phyloP scores from a whole-genome alignment of 2,888 invertebrate species.

The Nephrotoma guestfalica region DNA sequence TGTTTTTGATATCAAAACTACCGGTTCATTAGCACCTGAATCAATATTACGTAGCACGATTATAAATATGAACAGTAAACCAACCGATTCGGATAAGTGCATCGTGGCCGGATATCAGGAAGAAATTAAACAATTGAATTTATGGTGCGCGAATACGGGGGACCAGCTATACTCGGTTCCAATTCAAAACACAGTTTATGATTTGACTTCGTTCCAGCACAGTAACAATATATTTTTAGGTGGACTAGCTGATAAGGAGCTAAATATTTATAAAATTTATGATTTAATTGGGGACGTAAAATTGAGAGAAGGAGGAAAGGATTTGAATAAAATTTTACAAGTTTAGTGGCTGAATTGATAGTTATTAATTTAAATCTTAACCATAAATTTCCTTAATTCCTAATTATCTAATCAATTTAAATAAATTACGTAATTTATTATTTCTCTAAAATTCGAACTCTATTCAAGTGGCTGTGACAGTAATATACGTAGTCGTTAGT shows the following conservation, averaged over 20 bases:
- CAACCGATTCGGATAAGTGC: constrained; percentile 22
- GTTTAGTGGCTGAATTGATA: too few species aligned
- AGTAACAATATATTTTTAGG: constrained; percentile 41
- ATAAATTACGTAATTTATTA: too few species aligned
- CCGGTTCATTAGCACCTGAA: constrained; percentile 51
- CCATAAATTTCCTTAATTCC: too few species aligned
- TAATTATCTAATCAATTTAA: too few species aligned
- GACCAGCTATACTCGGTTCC: constrained; percentile 40
- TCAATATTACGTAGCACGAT: constrained; percentile 40
- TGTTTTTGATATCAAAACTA: constrained; percentile 40
- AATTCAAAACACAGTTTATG: constrained; percentile 49
- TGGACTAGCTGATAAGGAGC: constrained; percentile 48
- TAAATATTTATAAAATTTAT: constrained; percentile 45
- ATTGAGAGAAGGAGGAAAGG: too few species aligned
- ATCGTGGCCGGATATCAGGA: constrained; percentile 64
- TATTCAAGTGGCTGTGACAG: too few species aligned
- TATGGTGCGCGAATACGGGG: constrained; percentile 47
- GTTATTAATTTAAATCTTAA: too few species aligned
- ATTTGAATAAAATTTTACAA: too few species aligned
- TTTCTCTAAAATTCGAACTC: too few species aligned
- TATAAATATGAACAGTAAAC: constrained; percentile 30
- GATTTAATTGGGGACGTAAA: not conserved
- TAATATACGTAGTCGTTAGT: too few species aligned
- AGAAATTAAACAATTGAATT: constrained; percentile 42
- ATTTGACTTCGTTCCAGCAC: constrained; percentile 44